Percentiles rank a stretch among this genome's conserved stretches.
Conservation (phyloP, 35 echinoderm and acorn worm genomes). For the Ophioderma brevispina region DNA sequence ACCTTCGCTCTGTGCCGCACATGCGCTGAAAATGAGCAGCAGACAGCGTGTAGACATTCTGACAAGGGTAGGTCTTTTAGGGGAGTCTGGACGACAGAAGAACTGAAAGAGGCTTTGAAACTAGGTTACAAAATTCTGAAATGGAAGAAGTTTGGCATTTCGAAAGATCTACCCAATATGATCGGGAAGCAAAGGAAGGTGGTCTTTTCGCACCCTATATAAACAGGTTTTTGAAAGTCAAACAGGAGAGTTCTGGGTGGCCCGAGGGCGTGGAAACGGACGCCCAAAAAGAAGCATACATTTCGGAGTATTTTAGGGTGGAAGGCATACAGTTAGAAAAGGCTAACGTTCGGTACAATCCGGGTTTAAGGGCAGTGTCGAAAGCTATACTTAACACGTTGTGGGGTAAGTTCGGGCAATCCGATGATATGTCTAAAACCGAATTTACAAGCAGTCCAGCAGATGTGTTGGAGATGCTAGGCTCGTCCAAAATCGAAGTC, state of each 20-base stretch:
- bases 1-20: slow-evolving; percentile 71
- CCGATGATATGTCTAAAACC: background rate
- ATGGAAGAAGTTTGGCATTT: slow-evolving; percentile 68
- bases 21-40: slow-evolving; percentile 17
- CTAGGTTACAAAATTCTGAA: slow-evolving; percentile 32
- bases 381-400: slow-evolving; percentile 67
- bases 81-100: slow-evolving; percentile 12
- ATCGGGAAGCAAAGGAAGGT: slow-evolving; percentile 15
- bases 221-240: slow-evolving; percentile 46
- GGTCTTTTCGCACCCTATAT: slow-evolving; percentile 54
- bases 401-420: slow-evolving; percentile 33
- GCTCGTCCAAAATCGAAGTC: background rate
- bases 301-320: slow-evolving; percentile 35
- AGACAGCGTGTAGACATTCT: slow-evolving; percentile 25
- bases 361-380: slow-evolving; percentile 50
- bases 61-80: slow-evolving; percentile 15
- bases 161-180: slow-evolving; percentile 19
- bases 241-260: slow-evolving; percentile 55
- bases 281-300: slow-evolving; percentile 26
- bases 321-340: slow-evolving; percentile 64
- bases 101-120: slow-evolving; percentile 19
- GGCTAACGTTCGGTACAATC: slow-evolving; percentile 42
- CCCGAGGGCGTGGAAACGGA: slow-evolving; percentile 19
- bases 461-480: background rate
- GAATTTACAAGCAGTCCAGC: background rate